phyloP scores from a whole-genome alignment of 2,888 invertebrate genomes.

The Phaedon cochleariae region DNA sequence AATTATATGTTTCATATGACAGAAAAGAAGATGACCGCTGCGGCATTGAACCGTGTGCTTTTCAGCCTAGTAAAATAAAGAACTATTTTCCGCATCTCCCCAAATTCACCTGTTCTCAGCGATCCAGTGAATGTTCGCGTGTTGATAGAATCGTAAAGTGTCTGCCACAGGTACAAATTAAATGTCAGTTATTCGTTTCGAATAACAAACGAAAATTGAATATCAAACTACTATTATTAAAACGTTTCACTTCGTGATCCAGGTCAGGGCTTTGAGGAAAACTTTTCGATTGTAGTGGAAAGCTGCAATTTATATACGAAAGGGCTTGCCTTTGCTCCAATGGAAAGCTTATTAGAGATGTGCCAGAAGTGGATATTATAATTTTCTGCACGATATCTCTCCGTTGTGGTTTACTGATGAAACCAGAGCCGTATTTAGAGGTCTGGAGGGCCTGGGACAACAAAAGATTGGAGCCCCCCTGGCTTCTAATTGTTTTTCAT shows the following conservation, averaged over 20 bases:
- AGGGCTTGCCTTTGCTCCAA: background rate
- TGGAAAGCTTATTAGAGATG: background rate
- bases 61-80: no score
- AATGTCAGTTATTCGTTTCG: conserved; percentile 35
- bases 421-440: no score
- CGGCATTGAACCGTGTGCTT: no score
- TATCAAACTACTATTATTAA: conserved; percentile 31
- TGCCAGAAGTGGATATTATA: background rate
- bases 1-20: no score
- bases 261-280: background rate
- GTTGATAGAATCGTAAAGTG: conserved; percentile 38
- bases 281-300: background rate
- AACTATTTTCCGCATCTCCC: no score
- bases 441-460: no score
- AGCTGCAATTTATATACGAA: background rate
- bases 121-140: no score
- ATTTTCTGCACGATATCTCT: background rate
- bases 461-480: no score
- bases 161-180: conserved; percentile 28
- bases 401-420: background rate
- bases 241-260: conserved; percentile 3
- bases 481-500: no score
- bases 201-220: conserved; percentile 32
- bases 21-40: no score
- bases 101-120: no score